These are phyloP conservation scores for Gallinago media DNA, from an alignment of 2,113 vertebrate genomes.

Conservation along the genomic window DNA sequence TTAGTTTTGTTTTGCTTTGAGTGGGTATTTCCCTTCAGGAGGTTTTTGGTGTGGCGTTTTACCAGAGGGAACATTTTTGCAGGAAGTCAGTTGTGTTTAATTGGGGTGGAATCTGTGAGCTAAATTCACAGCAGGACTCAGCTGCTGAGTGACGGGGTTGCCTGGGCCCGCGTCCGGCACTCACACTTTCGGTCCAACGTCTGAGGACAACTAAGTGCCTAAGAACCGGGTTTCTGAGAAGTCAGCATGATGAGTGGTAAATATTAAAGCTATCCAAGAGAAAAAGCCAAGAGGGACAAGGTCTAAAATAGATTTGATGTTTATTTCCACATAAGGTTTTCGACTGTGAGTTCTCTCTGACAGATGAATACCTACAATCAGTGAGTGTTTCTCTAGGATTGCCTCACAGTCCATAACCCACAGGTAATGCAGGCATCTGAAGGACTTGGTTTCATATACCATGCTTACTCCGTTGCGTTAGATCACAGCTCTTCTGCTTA, in stretches of 20 bases:
- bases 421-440: background rate
- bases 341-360: background rate
- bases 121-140: background rate
- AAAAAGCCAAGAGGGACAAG: background rate
- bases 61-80: background rate
- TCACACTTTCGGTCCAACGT: background rate
- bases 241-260: background rate
- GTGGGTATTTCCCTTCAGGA: background rate
- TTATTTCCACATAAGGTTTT: constrained; percentile 42
- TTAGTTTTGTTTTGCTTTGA: background rate
- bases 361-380: background rate
- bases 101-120: background rate
- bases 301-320: constrained; percentile 43
- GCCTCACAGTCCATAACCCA: background rate
- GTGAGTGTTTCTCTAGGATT: background rate
- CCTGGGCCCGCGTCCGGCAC: accelerated
- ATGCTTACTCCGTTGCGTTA: background rate
- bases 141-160: background rate
- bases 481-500: background rate
- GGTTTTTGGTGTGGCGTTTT: background rate
- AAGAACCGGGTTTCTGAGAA: background rate
- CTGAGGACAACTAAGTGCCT: background rate
- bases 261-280: constrained; percentile 1
- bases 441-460: background rate
- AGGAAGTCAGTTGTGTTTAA: background rate